These are phyloP conservation scores for Tineola bisselliella DNA, from an alignment of 2,888 invertebrate genomes.

Conservation along the genomic window DNA sequence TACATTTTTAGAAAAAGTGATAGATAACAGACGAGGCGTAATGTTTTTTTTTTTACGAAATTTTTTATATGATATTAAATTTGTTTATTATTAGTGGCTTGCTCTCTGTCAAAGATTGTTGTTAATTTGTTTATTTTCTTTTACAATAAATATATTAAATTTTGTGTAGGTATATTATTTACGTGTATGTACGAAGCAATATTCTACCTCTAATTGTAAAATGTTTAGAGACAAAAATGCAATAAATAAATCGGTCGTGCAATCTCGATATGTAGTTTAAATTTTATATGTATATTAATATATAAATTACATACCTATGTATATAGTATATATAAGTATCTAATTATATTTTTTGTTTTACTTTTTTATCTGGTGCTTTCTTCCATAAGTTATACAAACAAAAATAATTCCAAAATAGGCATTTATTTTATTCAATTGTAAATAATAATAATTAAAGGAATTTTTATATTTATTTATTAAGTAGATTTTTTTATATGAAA, in stretches of 20 bases:
- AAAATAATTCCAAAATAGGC: constrained; percentile 1
- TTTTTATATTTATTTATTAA: constrained; percentile 16
- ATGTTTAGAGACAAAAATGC: constrained; percentile 21
- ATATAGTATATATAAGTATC: not conserved
- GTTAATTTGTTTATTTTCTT: not conserved
- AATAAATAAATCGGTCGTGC: constrained; percentile 36
- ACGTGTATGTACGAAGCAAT: not conserved
- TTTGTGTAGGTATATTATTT: not conserved
- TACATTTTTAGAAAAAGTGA: constrained; percentile 46
- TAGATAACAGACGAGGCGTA: constrained; percentile 35
- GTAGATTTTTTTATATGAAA: constrained; percentile 16
- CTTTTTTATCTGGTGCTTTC: constrained; percentile 11
- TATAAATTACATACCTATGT: constrained; percentile 19
- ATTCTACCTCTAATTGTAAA: constrained; percentile 3
- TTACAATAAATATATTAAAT: constrained; percentile 3
- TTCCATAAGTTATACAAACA: constrained; percentile 14
- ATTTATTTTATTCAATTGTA: constrained; percentile 13
- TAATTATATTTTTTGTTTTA: not conserved
- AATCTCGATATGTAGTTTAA: constrained; percentile 42
- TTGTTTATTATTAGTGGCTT: constrained; percentile 15
- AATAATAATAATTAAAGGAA: constrained; percentile 12
- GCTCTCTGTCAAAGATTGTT: not conserved
- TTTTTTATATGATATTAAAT: not conserved
- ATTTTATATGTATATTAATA: constrained; percentile 17
- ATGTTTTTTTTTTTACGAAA: constrained; percentile 36